Evolutionary conservation across 2,797 vertebrate species (phyloP).

Genomic region (Threskiornis aethiopicus): DNA sequence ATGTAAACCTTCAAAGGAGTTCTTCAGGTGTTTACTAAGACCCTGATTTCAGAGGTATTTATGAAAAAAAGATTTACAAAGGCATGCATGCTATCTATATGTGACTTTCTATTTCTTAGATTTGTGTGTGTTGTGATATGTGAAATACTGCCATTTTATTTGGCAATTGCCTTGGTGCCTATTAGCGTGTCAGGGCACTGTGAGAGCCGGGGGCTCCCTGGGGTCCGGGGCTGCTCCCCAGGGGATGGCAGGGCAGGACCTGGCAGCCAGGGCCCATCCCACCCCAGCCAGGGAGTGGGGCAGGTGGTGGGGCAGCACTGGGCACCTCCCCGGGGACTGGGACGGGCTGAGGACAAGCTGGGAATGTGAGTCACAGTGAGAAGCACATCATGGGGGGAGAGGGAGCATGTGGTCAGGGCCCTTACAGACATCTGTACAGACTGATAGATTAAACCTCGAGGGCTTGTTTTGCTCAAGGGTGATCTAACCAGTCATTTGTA

Average conservation of each 20-base stretch:
- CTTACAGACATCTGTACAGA: no score
- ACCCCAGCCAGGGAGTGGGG: not conserved
- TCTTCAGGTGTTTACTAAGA: not conserved
- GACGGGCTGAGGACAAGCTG: not conserved
- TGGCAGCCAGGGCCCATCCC: not conserved
- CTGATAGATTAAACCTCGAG: not conserved
- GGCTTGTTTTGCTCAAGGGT: not conserved
- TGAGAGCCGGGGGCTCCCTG: not conserved
- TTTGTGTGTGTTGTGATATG: not conserved
- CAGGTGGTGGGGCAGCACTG: fast-evolving
- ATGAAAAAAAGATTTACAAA: not conserved
- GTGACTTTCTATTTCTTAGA: not conserved
- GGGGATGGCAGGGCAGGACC: not conserved
- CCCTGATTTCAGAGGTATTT: not conserved
- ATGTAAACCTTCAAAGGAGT: not conserved
- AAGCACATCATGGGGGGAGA: not conserved
- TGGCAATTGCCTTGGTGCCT: not conserved
- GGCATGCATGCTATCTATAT: no score
- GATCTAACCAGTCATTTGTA: not conserved
- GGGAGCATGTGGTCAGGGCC: not conserved
- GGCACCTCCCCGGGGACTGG: not conserved
- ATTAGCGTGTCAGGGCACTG: not conserved
- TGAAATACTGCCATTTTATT: not conserved
- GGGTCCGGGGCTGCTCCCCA: not conserved
- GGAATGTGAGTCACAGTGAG: not conserved